Evolutionary conservation across 1,140 invertebrate genomes (phyloP), one percentile per base, ranked within the genome.

Genomic region (Platorchestia sp.): DNA sequence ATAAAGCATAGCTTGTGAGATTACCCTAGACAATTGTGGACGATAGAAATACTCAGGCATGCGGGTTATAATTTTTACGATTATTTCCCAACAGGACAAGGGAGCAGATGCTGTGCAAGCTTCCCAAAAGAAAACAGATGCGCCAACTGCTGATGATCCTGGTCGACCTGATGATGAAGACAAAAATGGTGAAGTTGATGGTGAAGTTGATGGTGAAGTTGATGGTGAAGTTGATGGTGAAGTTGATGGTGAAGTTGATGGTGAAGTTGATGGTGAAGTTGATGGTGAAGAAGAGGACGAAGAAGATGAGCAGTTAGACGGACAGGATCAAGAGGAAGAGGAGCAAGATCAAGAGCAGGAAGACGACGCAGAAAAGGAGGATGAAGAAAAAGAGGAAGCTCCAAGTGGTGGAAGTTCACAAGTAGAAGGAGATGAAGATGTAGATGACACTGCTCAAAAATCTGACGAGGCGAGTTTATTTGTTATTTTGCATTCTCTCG

Each of bases 121-220:
- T 0, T 44, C 93, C 36, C 42, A 45, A 7, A 95, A 95, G 90
- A 95, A 95, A 47, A 95, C 95, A 0, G 95, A 95, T 44, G 95
- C 89, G n/a, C 87, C 87, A 1, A 93, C 86, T 43, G 41, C 89
- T 27, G 95, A 95, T 95, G 95, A 95, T 95, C 47, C 51, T 27
- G 14, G 3, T 44, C 43, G 43, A 44, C 44, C 91, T 45, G 53
- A 1, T 0, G 95, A 41, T 3, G n/a, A 44, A 0, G 47, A 0
- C 14, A 53, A 95, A 89, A 45, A n/a, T 5, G 95, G 43, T 36
- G 87, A 89, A 86, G 95, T n/a, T 14, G 19, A 5, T 5, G 59
- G 10, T 16, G 95, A 75, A 45, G 59, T n/a, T 44, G 95, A 86
- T 5, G 86, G 40, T 7, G 95, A 95, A 14, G 86, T 45, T 0